Base-by-base conservation (phyloP, 2,797 vertebrate genomes). In the Myripristis jacobus region DNA sequence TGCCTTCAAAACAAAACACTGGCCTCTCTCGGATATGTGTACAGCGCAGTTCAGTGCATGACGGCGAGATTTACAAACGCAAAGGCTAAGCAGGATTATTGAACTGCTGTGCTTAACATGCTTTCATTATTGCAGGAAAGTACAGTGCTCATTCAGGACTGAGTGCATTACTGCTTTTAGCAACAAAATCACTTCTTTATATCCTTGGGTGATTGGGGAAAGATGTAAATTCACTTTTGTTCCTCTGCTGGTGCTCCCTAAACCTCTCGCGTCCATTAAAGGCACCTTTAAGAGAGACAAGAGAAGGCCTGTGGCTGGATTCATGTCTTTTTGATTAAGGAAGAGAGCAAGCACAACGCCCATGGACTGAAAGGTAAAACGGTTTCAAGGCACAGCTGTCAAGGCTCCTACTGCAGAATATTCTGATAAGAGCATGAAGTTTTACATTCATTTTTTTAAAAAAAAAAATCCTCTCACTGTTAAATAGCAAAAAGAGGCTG, bases 401-500 rank as follows among this genome's bases (percentile, higher is more conserved):
- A 75, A 77, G 73, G 77, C 80, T 84, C 66, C 67, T 44, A 70
- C 44, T n/a, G 18, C 63, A 77, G 70, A 70, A 82, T 85, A 85
- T 62, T 82, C 73, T 66, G 81, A 83, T 86, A 83, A 84, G 80
- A 89, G 72, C 64, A 36, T 24, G 22, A 75, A 59, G 72, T 82
- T 71, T 79, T 88, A 92, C 91, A 91, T 92, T 92, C 89, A 87
- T 57, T 79, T 41, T n/a, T n/a, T n/a, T n/a, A n/a, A n/a, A n/a
- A n/a, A 74, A 56, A 63, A 31, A 55, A 25, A 66, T 76, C 51
- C 54, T 66, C 31, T 82, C 73, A 34, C 72, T 54, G 62, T 76
- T 44, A 63, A 66, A 60, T 48, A 76, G 73, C 10, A 80, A 55
- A 62, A 36, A 66, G 50, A 67, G 25, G 9, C 21, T 69, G 56